These are phyloP conservation scores for Lycaena phlaeas DNA, from an alignment of 2,888 invertebrate genomes.

Conservation along the genomic window DNA sequence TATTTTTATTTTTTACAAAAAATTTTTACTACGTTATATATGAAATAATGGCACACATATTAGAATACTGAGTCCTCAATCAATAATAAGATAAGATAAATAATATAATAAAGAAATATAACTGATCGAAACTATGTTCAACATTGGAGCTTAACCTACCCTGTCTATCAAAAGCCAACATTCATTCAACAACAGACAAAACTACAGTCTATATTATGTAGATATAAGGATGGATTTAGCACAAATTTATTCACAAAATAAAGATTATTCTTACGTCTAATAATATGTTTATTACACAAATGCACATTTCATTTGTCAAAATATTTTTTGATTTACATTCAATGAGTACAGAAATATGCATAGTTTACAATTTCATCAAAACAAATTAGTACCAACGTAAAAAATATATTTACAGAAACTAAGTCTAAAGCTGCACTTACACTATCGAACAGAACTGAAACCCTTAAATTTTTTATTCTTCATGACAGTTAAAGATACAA, in stretches of 20 bases:
- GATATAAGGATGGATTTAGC: background rate
- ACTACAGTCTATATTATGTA: background rate
- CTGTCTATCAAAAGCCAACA: background rate
- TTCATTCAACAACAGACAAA: background rate
- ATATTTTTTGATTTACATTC: background rate
- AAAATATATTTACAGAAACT: background rate
- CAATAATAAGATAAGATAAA: too few species aligned
- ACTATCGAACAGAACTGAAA: background rate
- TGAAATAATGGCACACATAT: too few species aligned
- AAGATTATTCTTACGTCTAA: background rate
- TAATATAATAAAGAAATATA: too few species aligned
- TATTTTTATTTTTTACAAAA: too few species aligned
- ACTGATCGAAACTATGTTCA: background rate
- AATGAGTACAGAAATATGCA: background rate
- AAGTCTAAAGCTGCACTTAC: background rate
- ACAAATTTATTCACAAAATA: conserved; percentile 1
- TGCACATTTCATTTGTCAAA: conserved; percentile 3
- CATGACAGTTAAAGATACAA: background rate
- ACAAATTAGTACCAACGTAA: background rate
- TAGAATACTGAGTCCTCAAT: too few species aligned
- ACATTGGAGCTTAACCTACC: background rate
- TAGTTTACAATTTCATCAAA: background rate
- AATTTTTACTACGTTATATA: too few species aligned
- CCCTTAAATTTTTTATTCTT: too few species aligned
- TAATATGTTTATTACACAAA: background rate